These are phyloP conservation scores for Papilio dardanus DNA, from an alignment of 1,140 invertebrate species.

Conservation along the genomic window DNA sequence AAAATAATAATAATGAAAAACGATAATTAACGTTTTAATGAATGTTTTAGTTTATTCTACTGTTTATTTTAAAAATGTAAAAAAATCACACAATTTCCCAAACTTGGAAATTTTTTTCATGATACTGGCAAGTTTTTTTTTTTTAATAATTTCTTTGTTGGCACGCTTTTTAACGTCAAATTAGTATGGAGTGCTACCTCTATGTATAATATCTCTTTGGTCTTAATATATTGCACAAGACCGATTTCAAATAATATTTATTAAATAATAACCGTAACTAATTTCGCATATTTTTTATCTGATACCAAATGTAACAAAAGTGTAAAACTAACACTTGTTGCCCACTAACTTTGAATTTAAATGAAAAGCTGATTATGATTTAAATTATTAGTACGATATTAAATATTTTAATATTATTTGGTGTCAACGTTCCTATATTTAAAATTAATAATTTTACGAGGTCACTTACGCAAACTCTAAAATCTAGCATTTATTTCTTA, in stretches of 20 bases:
- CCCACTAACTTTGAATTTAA: background rate
- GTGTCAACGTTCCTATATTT: constrained; percentile 73
- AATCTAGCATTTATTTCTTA: constrained; percentile 32
- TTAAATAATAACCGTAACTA: background rate
- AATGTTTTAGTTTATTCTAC: too few species aligned
- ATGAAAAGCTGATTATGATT: constrained; percentile 38
- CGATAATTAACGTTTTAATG: too few species aligned
- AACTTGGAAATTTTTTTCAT: too few species aligned
- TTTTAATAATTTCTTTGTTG: too few species aligned
- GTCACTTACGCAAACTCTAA: constrained; percentile 39
- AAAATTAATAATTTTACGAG: constrained; percentile 52
- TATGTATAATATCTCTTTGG: too few species aligned
- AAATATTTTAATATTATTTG: constrained; percentile 64
- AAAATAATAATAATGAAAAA: too few species aligned
- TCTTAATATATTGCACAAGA: too few species aligned
- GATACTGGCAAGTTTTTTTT: too few species aligned
- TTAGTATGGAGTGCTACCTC: too few species aligned
- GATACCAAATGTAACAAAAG: background rate
- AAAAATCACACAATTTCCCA: too few species aligned
- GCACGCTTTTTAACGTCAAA: too few species aligned
- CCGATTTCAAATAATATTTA: background rate
- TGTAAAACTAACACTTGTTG: background rate
- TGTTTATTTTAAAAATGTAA: too few species aligned
- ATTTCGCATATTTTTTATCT: background rate
- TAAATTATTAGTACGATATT: constrained; percentile 35